Conservation (phyloP, 2,888 invertebrate species). For the Macrosiphum euphorbiae region DNA sequence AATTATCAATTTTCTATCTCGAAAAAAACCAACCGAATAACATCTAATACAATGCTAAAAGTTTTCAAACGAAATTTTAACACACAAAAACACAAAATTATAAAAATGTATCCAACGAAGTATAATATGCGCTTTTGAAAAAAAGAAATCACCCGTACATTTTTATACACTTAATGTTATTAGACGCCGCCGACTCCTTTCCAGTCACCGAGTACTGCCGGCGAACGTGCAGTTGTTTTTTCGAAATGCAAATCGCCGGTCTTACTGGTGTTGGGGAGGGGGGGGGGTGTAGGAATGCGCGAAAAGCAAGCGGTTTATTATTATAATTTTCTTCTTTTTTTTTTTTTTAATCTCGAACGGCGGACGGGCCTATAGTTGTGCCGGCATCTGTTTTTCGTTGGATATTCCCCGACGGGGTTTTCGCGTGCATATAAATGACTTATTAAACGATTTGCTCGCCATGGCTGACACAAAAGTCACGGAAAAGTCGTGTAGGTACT, state of each 20-base stretch:
- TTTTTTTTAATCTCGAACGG: conserved; percentile 51
- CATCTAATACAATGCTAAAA: background rate
- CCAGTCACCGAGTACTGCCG: background rate
- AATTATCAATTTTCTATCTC: background rate
- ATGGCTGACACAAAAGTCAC: conserved; percentile 25
- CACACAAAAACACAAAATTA: background rate
- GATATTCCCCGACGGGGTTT: conserved; percentile 55
- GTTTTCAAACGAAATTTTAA: background rate
- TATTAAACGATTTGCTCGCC: conserved; percentile 57
- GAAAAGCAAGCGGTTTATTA: background rate
- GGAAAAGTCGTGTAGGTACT: background rate
- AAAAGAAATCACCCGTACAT: background rate
- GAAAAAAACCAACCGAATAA: background rate
- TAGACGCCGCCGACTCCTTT: background rate
- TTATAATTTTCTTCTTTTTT: conserved; percentile 19
- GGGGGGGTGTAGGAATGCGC: background rate
- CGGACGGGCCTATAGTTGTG: conserved; percentile 18
- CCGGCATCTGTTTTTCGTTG: conserved; percentile 57
- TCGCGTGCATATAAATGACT: conserved; percentile 60
- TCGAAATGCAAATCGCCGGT: conserved; percentile 50
- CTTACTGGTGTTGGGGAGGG: background rate
- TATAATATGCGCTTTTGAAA: background rate
- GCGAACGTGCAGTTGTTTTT: conserved; percentile 5
- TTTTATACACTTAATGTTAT: background rate
- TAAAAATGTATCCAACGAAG: background rate